These are phyloP conservation scores for Eurystomus glaucurus DNA, from an alignment of 2,797 vertebrate genomes.

Conservation along the genomic window DNA sequence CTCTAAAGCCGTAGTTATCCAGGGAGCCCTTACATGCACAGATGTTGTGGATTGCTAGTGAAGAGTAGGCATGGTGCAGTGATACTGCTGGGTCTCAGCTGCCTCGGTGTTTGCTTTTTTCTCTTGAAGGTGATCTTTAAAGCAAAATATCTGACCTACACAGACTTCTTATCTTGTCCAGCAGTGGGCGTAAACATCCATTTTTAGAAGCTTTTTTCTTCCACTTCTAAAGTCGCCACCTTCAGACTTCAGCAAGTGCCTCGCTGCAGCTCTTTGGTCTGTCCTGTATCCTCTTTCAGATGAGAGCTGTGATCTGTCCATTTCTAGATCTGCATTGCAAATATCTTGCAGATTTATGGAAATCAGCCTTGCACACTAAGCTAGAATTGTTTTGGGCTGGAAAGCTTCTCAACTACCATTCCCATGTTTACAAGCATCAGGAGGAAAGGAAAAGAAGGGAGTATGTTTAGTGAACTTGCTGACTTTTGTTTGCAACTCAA, in stretches of 20 bases:
- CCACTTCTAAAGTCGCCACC: not conserved
- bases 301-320: not conserved
- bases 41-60: not conserved
- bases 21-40: not conserved
- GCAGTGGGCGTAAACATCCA: not conserved
- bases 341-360: not conserved
- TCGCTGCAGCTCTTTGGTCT: conserved; percentile 1
- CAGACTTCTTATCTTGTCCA: not conserved
- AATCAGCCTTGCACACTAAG: not conserved
- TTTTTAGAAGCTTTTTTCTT: conserved; percentile 3
- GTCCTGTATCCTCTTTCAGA: not conserved
- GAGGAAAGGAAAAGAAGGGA: not conserved
- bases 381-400: not conserved
- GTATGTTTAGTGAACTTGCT: not conserved
- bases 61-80: not conserved
- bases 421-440: not conserved
- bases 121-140: conserved; percentile 32
- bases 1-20: not conserved
- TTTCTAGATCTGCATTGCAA: not conserved
- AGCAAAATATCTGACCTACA: not conserved
- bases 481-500: not conserved
- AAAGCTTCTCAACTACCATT: not conserved
- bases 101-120: not conserved
- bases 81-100: not conserved
- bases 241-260: conserved; percentile 11